A percentile compares a stretch with the other conserved stretches of the same genome.
Conservation (phyloP, 1,140 invertebrate genomes). For the Laodelphax striatellus region DNA sequence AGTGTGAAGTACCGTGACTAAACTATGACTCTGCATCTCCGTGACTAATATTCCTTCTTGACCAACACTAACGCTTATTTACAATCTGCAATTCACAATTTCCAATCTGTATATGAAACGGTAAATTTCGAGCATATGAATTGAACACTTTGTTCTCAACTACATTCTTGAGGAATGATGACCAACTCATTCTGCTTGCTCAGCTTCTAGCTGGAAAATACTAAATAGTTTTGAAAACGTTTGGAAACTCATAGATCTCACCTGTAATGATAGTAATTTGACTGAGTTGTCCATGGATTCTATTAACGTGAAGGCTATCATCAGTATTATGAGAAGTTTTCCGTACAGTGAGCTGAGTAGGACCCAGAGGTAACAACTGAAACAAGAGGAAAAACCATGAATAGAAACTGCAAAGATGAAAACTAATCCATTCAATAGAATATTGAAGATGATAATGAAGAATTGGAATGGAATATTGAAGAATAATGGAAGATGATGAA, state of each 20-base stretch:
- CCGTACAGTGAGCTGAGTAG: conserved; percentile 49
- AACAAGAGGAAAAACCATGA: conserved; percentile 20
- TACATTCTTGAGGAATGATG: too few species aligned
- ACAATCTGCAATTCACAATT: too few species aligned
- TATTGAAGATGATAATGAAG: too few species aligned
- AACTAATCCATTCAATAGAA: neutral
- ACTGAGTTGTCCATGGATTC: conserved; percentile 48
- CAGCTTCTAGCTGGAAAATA: neutral
- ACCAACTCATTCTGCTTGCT: neutral
- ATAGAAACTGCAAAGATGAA: neutral
- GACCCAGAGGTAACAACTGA: conserved; percentile 43
- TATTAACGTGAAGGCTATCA: conserved; percentile 42
- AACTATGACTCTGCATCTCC: too few species aligned
- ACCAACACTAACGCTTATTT: too few species aligned
- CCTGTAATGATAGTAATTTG: conserved; percentile 45
- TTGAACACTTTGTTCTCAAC: too few species aligned
- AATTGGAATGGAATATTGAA: too few species aligned
- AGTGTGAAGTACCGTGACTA: too few species aligned
- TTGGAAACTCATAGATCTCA: conserved; percentile 25
- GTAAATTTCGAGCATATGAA: too few species aligned
- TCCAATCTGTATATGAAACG: too few species aligned
- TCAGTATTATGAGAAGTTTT: conserved; percentile 44
- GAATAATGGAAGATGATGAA: too few species aligned
- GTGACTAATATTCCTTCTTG: too few species aligned
- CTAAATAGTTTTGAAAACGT: neutral